Evolutionary conservation across 2,888 invertebrate species (phyloP).

Genomic region (Orchesellides sinensis): DNA sequence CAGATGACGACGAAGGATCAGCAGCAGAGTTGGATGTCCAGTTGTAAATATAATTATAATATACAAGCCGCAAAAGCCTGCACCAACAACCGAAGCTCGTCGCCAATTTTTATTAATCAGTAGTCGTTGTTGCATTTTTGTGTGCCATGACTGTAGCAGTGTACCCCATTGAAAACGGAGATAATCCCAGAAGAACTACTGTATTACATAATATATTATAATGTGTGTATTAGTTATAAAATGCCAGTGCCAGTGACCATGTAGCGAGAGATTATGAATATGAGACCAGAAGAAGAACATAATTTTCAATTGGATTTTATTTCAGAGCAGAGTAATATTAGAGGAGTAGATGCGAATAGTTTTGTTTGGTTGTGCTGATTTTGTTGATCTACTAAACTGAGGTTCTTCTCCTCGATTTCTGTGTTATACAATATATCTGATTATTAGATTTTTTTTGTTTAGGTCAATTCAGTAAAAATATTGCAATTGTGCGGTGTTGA

Average conservation of each 20-base stretch:
- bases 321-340: neutral
- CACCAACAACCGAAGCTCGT: no score
- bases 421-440: neutral
- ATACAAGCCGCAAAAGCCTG: no score
- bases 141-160: neutral
- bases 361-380: neutral
- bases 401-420: neutral
- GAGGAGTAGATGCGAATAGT: neutral
- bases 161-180: neutral
- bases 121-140: no score
- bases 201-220: no score
- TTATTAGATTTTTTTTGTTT: neutral
- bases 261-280: neutral
- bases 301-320: slow-evolving; percentile 1
- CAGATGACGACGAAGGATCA: neutral
- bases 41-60: no score
- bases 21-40: neutral
- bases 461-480: neutral
- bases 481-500: neutral
- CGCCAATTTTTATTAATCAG: no score
- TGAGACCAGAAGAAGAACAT: neutral
- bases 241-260: neutral
- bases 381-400: neutral
- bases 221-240: neutral
- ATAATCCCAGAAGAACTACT: neutral